A percentile compares a stretch with the other conserved stretches of the same genome.
Evolutionary conservation across 2,888 invertebrate species (phyloP).

Genomic region (Charanyca ferruginea): DNA sequence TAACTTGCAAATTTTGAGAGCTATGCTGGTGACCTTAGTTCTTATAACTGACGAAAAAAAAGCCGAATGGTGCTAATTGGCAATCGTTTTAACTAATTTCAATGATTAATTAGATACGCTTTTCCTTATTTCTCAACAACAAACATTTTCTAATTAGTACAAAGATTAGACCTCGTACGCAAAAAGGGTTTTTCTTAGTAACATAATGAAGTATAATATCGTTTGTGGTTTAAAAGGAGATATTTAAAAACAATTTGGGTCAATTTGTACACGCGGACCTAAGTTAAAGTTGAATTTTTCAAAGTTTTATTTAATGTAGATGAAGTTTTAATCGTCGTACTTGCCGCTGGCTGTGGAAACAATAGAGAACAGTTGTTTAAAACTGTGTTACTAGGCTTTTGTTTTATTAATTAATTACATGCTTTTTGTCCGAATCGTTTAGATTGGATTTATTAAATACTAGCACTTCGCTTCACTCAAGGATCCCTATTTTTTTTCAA

Average conservation of each 20-base stretch:
- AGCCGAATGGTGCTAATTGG: neutral
- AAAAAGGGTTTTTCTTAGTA: slow-evolving; percentile 23
- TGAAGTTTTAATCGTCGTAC: slow-evolving; percentile 62
- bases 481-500: no score
- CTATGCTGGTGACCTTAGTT: no score
- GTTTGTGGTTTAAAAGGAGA: slow-evolving; percentile 23
- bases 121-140: slow-evolving; percentile 7
- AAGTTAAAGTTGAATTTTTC: slow-evolving; percentile 41
- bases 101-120: slow-evolving; percentile 4
- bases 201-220: slow-evolving; percentile 13
- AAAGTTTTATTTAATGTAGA: slow-evolving; percentile 50
- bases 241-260: slow-evolving; percentile 57
- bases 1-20: no score
- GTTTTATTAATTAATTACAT: slow-evolving; percentile 10
- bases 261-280: slow-evolving; percentile 25
- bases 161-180: neutral
- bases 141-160: slow-evolving; percentile 8
- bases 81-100: slow-evolving; percentile 15
- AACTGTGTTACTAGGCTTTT: slow-evolving; percentile 11
- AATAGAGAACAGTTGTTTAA: slow-evolving; percentile 34
- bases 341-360: slow-evolving; percentile 30
- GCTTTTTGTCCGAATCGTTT: neutral
- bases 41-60: neutral
- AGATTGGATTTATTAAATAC: neutral
- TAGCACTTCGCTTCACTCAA: no score